These are phyloP conservation scores for Muntiacus reevesi DNA, from an alignment of 2,113 vertebrate species.

Conservation along the genomic window DNA sequence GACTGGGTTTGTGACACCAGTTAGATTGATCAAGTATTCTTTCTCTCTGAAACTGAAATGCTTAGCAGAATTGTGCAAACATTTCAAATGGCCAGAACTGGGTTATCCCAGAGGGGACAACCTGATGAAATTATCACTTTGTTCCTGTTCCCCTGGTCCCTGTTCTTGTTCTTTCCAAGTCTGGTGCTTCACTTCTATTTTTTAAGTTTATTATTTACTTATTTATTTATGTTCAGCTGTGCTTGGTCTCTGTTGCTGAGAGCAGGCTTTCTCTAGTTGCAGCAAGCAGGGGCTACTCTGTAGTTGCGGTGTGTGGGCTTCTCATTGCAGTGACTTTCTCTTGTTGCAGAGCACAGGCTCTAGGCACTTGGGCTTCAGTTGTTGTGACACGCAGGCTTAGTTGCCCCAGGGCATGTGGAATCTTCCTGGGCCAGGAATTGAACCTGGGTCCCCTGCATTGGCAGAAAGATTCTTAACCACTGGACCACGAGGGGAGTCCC, in stretches of 20 bases:
- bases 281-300: background rate
- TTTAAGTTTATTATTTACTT: background rate
- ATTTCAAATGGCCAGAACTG: background rate
- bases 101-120: background rate
- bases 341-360: background rate
- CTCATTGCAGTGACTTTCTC: background rate
- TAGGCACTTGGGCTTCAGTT: background rate
- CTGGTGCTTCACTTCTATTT: background rate
- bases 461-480: background rate
- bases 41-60: background rate
- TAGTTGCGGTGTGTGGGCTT: background rate
- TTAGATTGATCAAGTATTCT: background rate
- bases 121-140: background rate
- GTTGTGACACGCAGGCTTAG: background rate
- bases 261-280: background rate
- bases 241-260: background rate
- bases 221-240: background rate
- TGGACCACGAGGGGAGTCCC: background rate
- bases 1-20: background rate
- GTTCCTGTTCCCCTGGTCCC: background rate
- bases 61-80: background rate
- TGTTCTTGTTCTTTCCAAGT: background rate
- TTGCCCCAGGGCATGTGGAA: background rate
- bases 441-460: background rate
- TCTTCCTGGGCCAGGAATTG: background rate